phyloP scores from a whole-genome alignment of 2,113 vertebrate species.

The Ivindomyrus marchei region DNA sequence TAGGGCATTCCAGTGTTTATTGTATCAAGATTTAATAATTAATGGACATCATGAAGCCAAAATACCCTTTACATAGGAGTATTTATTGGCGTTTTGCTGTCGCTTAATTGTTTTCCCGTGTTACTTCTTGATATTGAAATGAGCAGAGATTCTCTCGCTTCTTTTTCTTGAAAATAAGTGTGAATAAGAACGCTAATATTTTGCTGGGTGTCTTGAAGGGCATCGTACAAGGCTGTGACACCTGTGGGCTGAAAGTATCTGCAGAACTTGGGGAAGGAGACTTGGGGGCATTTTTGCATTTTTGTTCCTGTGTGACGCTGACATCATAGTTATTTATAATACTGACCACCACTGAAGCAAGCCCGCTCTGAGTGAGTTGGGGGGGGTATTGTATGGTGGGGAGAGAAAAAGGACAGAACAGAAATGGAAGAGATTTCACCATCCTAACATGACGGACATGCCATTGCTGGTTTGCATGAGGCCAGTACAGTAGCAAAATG shows the following conservation, averaged over 20 bases:
- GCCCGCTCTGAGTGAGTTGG: not conserved
- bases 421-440: not conserved
- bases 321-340: not conserved
- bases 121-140: not conserved
- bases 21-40: conserved; percentile 23
- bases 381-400: not conserved
- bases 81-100: not conserved
- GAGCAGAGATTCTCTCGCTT: not conserved
- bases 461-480: conserved; percentile 18
- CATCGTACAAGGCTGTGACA: not conserved
- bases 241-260: not conserved
- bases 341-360: conserved; percentile 2
- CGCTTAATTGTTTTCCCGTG: not conserved
- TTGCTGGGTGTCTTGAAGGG: not conserved
- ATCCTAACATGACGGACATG: not conserved
- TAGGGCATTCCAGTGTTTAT: conserved; percentile 24
- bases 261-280: not conserved
- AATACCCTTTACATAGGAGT: conserved; percentile 11
- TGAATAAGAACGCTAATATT: not conserved
- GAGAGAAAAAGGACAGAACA: not conserved
- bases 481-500: conserved; percentile 27
- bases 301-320: not conserved
- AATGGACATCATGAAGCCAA: not conserved
- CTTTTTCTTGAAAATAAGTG: not conserved
- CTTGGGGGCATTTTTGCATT: not conserved